Evolutionary conservation across 2,888 invertebrate genomes (phyloP), one percentile per base, ranked within the genome.

Genomic region (Anthophora plumipes): DNA sequence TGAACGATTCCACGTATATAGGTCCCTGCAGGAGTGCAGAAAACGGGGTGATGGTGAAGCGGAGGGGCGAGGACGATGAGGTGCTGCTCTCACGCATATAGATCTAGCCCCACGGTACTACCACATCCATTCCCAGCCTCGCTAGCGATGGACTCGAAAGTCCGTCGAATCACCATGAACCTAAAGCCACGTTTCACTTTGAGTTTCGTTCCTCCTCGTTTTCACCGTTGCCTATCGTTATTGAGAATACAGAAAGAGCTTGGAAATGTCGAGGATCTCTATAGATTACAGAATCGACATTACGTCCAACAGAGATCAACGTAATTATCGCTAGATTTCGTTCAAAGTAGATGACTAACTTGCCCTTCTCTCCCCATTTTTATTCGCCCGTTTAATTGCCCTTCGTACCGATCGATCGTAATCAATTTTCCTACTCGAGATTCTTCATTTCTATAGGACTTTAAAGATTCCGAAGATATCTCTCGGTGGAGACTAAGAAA

Each of bases 1-100:
- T 12, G 46, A 6, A 63, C 12, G 46, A 63, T 46, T 69, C 31
- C 17, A n/a, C 22, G 37, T 68, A 66, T 80, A 54, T 70, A 80
- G 69, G 69, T 80, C 57, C 52, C 72, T 68, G 64, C 72, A 79
- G 72, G 72, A 79, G 72, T 78, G 79, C 68, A 72, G 80, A 72
- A 72, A 79, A 68, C 48, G 50, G 66, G 74, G 67, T 46, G 57
- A 57, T 25, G 66, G 50, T 48, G 39, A 60, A 52, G 57, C 57
- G 37, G 72, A 50, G 69, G 69, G 69, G 59, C 12, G 61, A 76
- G 60, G 66, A 75, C 76, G 54, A 46, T n/a, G 61, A 50, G 68
- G 50, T 50, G 37, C 55, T 50, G 61, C 50, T 68, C 61, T 57
- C 68, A 52, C 9, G 37, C 48, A 63, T 61, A 78, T 68, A 78